Percentiles rank a stretch among this genome's conserved stretches.
phyloP scores from a whole-genome alignment of 1,140 invertebrate genomes.

The Bombus turneri region DNA sequence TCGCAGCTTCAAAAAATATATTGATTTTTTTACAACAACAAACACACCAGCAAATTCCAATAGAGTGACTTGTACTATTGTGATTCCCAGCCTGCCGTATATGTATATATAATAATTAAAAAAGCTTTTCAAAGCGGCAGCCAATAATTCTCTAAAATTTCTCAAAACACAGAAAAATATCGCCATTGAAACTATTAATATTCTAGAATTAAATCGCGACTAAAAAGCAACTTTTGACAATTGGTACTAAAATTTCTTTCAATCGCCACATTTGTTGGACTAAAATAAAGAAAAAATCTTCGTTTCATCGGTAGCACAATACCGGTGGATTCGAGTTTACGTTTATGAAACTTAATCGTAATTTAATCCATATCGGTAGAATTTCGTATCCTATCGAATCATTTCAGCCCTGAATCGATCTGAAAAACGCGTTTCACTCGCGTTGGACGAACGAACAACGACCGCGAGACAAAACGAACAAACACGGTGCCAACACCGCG shows the following conservation, averaged over 20 bases:
- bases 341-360: neutral
- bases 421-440: too few relatives aligned
- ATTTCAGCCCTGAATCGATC: neutral
- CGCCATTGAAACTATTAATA: neutral
- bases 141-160: neutral
- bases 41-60: neutral
- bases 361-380: neutral
- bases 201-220: neutral
- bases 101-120: too few relatives aligned
- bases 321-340: too few relatives aligned
- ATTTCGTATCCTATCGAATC: neutral
- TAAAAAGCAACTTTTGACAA: neutral
- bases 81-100: too few relatives aligned
- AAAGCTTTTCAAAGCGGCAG: neutral
- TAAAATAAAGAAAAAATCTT: too few relatives aligned
- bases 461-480: neutral
- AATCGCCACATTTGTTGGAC: accelerated
- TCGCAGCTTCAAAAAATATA: too few relatives aligned
- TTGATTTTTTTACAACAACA: neutral
- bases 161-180: neutral
- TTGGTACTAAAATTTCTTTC: neutral
- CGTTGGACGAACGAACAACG: too few relatives aligned
- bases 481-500: neutral
- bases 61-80: neutral
- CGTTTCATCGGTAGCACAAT: neutral